phyloP scores from a whole-genome alignment of 1,140 invertebrate species.

The Hyles vespertilio region DNA sequence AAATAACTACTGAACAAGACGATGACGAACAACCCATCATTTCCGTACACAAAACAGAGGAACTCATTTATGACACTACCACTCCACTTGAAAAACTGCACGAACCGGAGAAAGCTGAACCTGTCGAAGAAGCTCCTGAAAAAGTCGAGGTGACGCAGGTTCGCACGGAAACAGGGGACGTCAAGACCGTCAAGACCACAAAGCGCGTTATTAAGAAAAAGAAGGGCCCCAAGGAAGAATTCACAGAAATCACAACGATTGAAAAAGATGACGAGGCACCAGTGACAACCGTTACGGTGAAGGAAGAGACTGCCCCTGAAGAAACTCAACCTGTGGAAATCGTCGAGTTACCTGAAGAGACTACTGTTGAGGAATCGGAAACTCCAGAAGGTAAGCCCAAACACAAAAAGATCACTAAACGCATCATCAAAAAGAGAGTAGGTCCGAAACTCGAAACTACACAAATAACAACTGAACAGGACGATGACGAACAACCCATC shows the following conservation, averaged over 20 bases:
- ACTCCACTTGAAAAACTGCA: slow-evolving; percentile 14
- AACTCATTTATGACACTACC: slow-evolving; percentile 23
- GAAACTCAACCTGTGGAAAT: slow-evolving; percentile 13
- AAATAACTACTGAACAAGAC: slow-evolving; percentile 45
- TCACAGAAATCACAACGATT: slow-evolving; percentile 16
- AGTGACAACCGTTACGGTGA: slow-evolving; percentile 15
- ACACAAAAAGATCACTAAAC: slow-evolving; percentile 55
- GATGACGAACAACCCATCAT: slow-evolving; percentile 34
- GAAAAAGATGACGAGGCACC: slow-evolving; percentile 25
- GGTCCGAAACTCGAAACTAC: slow-evolving; percentile 46
- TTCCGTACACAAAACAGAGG: slow-evolving; percentile 18
- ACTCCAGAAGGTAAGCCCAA: slow-evolving; percentile 49
- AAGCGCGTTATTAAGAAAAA: slow-evolving; percentile 14
- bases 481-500: slow-evolving; percentile 37
- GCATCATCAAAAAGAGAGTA: slow-evolving; percentile 49
- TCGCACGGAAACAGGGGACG: slow-evolving; percentile 29
- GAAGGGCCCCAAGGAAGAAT: slow-evolving; percentile 36
- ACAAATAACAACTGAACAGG: slow-evolving; percentile 40
- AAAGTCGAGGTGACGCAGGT: slow-evolving; percentile 42
- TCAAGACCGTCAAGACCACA: slow-evolving; percentile 8
- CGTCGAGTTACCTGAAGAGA: slow-evolving; percentile 18
- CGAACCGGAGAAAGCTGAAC: slow-evolving; percentile 10
- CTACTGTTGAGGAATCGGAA: slow-evolving; percentile 14
- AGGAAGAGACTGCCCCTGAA: slow-evolving; percentile 8
- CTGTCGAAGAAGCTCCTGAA: slow-evolving; percentile 20